A percentile compares a stretch with the other conserved stretches of the same genome.
These are phyloP conservation scores for Lophius americanus DNA, from an alignment of 2,797 vertebrate genomes.

Conservation along the genomic window DNA sequence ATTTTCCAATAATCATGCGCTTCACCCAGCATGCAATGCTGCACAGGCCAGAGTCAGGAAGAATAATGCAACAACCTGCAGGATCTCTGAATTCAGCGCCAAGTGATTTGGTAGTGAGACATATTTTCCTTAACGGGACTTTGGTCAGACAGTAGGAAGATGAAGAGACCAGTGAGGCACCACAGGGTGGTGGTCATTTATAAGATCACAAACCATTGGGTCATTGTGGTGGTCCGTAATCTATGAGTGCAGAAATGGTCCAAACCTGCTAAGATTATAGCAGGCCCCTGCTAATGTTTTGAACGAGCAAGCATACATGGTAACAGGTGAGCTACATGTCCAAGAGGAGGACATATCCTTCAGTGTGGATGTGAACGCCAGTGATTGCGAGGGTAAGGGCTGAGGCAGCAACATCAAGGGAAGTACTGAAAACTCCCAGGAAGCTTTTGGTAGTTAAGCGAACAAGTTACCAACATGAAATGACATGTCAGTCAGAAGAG, in stretches of 20 bases:
- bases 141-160: conserved; percentile 69
- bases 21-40: conserved; percentile 35
- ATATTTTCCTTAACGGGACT: conserved; percentile 54
- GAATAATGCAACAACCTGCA: conserved; percentile 67
- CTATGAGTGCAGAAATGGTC: conserved; percentile 78
- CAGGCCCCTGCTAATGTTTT: conserved; percentile 84
- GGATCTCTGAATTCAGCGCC: conserved; percentile 79
- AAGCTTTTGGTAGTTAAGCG: conserved; percentile 72
- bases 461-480: too few relatives aligned
- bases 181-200: conserved; percentile 72
- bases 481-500: too few relatives aligned
- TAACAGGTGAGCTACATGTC: conserved; percentile 81
- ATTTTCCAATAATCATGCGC: neutral
- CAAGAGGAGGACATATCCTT: conserved; percentile 65
- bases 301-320: conserved; percentile 86
- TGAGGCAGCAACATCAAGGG: conserved; percentile 81
- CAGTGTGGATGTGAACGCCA: conserved; percentile 73
- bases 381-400: conserved; percentile 67
- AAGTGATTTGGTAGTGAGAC: conserved; percentile 28
- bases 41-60: conserved; percentile 47
- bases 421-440: conserved; percentile 84
- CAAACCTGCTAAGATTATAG: conserved; percentile 74
- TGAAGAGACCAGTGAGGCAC: conserved; percentile 66
- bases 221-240: conserved; percentile 17
- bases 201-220: conserved; percentile 54